Evolutionary conservation across 92 coral and sea anemone species (phyloP).

Genomic region (Micromussa lordhowensis): DNA sequence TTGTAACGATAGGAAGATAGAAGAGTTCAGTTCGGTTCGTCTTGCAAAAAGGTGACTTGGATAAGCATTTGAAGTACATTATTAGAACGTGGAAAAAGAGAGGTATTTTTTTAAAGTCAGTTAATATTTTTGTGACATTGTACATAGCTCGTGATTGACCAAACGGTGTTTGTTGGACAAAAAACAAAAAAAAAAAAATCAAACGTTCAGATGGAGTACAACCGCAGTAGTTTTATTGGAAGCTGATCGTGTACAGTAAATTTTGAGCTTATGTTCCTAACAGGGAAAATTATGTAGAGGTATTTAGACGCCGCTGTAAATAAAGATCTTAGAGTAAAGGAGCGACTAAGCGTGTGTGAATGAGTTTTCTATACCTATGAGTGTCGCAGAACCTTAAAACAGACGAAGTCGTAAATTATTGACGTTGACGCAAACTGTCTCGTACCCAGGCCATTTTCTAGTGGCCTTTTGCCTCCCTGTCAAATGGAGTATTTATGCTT

Average conservation of each 20-base stretch:
- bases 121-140: constrained; percentile 33
- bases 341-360: background rate
- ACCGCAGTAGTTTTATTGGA: constrained; percentile 11
- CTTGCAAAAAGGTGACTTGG: background rate
- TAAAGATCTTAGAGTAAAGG: constrained; percentile 12
- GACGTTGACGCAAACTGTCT: too few species aligned
- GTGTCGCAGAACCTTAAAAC: background rate
- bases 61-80: background rate
- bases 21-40: background rate
- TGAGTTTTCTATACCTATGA: background rate
- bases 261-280: constrained; percentile 16
- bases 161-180: constrained; percentile 3
- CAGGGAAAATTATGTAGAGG: constrained; percentile 20
- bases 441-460: too few species aligned
- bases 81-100: constrained; percentile 4
- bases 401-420: too few species aligned
- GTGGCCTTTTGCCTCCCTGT: too few species aligned
- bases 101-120: constrained; percentile 18
- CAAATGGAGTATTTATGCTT: too few species aligned
- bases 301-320: constrained; percentile 40
- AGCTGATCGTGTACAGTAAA: constrained; percentile 21
- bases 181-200: background rate
- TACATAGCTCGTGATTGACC: constrained; percentile 4
- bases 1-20: background rate
- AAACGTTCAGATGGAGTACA: background rate